phyloP scores from a whole-genome alignment of 92 coral and sea anemone genomes.

The Anthopleura xanthogrammica region DNA sequence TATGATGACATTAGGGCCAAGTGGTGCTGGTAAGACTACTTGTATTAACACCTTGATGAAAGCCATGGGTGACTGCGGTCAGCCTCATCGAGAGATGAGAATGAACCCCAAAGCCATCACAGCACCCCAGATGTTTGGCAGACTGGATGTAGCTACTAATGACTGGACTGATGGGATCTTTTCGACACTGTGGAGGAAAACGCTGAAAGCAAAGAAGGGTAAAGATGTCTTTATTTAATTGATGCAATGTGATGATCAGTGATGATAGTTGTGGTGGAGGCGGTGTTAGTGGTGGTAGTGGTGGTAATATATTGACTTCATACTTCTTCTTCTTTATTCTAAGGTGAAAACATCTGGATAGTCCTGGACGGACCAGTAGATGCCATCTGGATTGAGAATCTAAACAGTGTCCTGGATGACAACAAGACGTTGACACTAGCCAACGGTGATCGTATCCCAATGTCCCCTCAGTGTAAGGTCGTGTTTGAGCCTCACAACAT shows the following conservation, averaged over 20 bases:
- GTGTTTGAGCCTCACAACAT: constrained; percentile 91
- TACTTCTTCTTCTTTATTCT: not conserved
- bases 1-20: constrained; percentile 90
- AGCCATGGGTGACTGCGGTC: constrained; percentile 96
- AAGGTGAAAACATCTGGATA: constrained; percentile 90
- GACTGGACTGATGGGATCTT: constrained; percentile 94
- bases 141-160: constrained; percentile 86
- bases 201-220: constrained; percentile 93
- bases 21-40: constrained; percentile 86
- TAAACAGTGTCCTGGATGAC: constrained; percentile 85
- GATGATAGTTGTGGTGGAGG: not conserved
- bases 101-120: constrained; percentile 94
- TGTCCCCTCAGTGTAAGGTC: constrained; percentile 88
- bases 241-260: not conserved
- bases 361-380: constrained; percentile 89
- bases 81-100: constrained; percentile 91
- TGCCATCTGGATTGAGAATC: constrained; percentile 92
- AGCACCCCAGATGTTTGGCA: constrained; percentile 94
- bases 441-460: constrained; percentile 88
- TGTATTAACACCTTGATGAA: constrained; percentile 82
- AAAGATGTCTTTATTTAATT: not conserved
- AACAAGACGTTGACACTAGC: constrained; percentile 88
- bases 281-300: not conserved
- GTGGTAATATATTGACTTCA: not conserved
- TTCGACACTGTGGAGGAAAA: constrained; percentile 87